Evolutionary conservation across 2,113 vertebrate genomes (phyloP).

Genomic region (Acrocephalus arundinaceus): DNA sequence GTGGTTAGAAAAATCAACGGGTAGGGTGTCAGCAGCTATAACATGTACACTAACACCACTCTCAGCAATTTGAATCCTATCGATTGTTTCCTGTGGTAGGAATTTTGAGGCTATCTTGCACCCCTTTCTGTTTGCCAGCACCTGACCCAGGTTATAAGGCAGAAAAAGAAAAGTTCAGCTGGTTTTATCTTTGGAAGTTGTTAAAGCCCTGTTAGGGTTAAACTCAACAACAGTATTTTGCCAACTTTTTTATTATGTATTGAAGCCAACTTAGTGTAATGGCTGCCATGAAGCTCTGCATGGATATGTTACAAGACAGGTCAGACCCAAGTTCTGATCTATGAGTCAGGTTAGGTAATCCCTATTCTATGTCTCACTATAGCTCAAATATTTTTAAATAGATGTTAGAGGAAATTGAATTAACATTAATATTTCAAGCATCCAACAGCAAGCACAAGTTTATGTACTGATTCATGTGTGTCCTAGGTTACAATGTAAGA

Average conservation of each 20-base stretch:
- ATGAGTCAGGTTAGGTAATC: not conserved
- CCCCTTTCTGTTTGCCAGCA: not conserved
- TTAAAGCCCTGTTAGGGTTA: not conserved
- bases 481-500: too few species aligned
- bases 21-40: not conserved
- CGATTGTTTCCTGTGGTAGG: not conserved
- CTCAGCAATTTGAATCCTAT: accelerated
- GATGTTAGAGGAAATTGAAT: not conserved
- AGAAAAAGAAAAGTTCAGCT: not conserved
- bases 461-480: not conserved
- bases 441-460: not conserved
- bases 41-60: not conserved
- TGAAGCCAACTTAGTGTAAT: not conserved
- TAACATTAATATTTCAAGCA: not conserved
- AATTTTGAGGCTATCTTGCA: not conserved
- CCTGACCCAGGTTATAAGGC: not conserved
- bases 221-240: not conserved
- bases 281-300: not conserved
- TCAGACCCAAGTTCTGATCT: not conserved
- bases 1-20: not conserved
- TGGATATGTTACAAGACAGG: not conserved
- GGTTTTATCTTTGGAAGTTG: not conserved
- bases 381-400: not conserved
- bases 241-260: not conserved
- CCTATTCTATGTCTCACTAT: not conserved